Evolutionary conservation across 2,888 invertebrate species (phyloP).

Genomic region (Nomada goodeniana): DNA sequence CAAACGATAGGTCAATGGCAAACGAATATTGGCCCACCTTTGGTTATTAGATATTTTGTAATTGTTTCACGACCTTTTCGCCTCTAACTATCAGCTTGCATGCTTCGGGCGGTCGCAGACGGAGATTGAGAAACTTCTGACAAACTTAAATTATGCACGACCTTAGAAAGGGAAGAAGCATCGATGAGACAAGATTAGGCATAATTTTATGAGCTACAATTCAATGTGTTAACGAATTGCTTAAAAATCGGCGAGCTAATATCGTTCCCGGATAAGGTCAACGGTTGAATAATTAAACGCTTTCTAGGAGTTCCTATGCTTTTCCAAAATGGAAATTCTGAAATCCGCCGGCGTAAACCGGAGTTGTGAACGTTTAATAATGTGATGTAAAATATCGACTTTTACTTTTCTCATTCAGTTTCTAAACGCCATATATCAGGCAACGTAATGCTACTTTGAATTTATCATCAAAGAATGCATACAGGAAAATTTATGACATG

Average conservation of each 20-base stretch:
- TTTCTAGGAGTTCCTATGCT: not conserved
- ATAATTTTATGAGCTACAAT: not conserved
- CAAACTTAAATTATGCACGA: conserved; percentile 15
- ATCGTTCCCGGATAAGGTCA: no score
- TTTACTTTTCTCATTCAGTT: not conserved
- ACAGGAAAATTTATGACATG: no score
- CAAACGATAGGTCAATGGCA: conserved; percentile 19
- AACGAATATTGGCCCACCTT: not conserved
- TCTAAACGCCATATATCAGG: no score
- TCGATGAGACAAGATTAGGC: not conserved
- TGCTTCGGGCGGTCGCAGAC: not conserved
- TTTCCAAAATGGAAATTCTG: no score
- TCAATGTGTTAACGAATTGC: not conserved
- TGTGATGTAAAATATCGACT: no score
- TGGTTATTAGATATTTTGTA: conserved; percentile 32
- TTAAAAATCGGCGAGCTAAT: no score
- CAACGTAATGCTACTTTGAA: not conserved
- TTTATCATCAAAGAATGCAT: not conserved
- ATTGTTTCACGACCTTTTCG: conserved; percentile 28
- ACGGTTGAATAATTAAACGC: not conserved
- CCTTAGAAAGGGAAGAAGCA: not conserved
- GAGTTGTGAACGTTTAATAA: no score
- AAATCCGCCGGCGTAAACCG: no score
- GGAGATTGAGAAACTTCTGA: conserved; percentile 18
- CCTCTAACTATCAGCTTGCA: conserved; percentile 28